Percentiles rank a stretch among this genome's conserved stretches.
These are phyloP conservation scores for Seriola aureovittata DNA, from an alignment of 2,113 vertebrate species.

Conservation along the genomic window DNA sequence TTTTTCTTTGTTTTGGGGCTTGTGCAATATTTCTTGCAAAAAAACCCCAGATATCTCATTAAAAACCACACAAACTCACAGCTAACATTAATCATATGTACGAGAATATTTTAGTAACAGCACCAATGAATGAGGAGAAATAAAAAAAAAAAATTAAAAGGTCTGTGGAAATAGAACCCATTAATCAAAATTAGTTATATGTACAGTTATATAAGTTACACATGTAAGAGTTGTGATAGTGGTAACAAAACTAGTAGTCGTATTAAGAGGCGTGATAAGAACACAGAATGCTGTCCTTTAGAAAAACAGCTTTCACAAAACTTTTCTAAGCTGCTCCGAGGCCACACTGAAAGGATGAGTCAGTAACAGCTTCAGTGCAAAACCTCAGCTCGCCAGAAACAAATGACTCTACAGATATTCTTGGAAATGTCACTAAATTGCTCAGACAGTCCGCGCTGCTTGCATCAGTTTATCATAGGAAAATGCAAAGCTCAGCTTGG, in stretches of 20 bases:
- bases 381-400: not conserved
- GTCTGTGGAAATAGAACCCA: not conserved
- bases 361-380: not conserved
- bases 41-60: not conserved
- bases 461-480: not conserved
- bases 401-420: not conserved
- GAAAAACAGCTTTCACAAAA: not conserved
- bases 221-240: not conserved
- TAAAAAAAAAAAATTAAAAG: not conserved
- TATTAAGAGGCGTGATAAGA: not conserved
- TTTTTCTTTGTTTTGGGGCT: not conserved
- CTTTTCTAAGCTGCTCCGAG: not conserved
- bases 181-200: not conserved
- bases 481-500: not conserved
- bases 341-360: not conserved
- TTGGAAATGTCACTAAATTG: not conserved
- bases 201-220: not conserved
- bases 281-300: not conserved
- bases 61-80: not conserved
- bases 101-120: not conserved
- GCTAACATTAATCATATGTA: conserved; percentile 9
- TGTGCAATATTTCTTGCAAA: conserved; percentile 4
- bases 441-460: not conserved
- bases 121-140: not conserved
- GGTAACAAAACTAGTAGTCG: not conserved